These are phyloP conservation scores for Henricia sp. DNA, from an alignment of 53 echinoderm and acorn worm genomes.

Conservation along the genomic window DNA sequence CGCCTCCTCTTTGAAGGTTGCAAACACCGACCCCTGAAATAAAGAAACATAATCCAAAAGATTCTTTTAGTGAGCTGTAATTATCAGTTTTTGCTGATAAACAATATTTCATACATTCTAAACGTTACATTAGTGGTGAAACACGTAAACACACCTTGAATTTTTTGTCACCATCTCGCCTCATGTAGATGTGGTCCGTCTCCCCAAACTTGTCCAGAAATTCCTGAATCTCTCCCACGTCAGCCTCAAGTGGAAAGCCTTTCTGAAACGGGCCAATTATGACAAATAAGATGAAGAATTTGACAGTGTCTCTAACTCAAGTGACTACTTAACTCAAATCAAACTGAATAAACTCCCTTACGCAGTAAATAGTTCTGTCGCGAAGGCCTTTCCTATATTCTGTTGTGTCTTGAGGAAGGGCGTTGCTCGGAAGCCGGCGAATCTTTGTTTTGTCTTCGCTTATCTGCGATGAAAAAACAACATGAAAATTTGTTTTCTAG, in stretches of 20 bases:
- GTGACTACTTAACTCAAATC: too few species aligned
- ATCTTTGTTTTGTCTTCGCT: conserved; percentile 91
- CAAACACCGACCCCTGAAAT: conserved; percentile 88
- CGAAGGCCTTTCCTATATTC: conserved; percentile 68
- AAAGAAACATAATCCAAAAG: not conserved
- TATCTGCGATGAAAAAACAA: conserved; percentile 73
- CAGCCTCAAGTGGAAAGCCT: conserved; percentile 82
- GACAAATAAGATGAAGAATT: too few species aligned
- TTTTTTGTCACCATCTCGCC: conserved; percentile 79
- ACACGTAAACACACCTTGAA: conserved; percentile 74
- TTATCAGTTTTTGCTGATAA: not conserved
- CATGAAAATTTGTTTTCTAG: too few species aligned
- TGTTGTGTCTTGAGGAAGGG: conserved; percentile 91
- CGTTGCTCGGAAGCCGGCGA: conserved; percentile 71
- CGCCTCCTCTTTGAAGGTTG: conserved; percentile 67
- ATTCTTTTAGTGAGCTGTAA: not conserved
- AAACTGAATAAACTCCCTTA: too few species aligned
- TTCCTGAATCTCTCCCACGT: conserved; percentile 72
- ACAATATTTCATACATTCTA: too few species aligned
- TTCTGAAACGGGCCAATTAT: conserved; percentile 78
- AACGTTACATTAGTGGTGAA: not conserved
- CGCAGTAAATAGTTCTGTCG: conserved; percentile 88
- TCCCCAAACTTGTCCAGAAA: conserved; percentile 88
- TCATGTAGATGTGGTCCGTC: conserved; percentile 76
- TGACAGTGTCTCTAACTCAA: too few species aligned